Percentiles rank a stretch among this genome's conserved stretches.
These are phyloP conservation scores for Charina bottae DNA, from an alignment of 2,113 vertebrate species.

Conservation along the genomic window DNA sequence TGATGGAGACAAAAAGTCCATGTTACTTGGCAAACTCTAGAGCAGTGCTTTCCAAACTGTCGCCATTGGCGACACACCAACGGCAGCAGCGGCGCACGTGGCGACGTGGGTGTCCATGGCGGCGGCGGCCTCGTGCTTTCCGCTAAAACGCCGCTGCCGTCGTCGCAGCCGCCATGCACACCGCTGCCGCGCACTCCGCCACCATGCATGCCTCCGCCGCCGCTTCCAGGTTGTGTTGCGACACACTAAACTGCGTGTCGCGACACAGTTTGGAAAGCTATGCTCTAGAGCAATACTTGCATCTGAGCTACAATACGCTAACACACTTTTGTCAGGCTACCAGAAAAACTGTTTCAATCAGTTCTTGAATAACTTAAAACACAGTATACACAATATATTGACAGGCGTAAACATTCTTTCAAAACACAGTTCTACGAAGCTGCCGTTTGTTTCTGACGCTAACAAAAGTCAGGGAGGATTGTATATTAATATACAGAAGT, in stretches of 20 bases:
- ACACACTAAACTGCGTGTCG: too few relatives aligned
- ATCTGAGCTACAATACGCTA: background rate
- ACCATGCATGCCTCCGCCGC: too few relatives aligned
- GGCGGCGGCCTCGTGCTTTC: too few relatives aligned
- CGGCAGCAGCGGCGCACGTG: too few relatives aligned
- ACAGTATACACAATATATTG: background rate
- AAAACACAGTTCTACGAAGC: background rate
- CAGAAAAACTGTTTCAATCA: background rate
- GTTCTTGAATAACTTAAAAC: background rate
- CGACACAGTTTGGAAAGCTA: too few relatives aligned
- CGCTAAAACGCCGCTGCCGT: too few relatives aligned
- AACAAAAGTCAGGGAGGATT: background rate
- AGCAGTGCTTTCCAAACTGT: too few relatives aligned
- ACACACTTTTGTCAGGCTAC: background rate
- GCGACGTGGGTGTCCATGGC: too few relatives aligned
- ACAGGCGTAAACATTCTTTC: background rate
- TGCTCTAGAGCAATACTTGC: background rate
- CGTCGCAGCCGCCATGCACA: too few relatives aligned
- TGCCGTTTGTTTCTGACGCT: background rate
- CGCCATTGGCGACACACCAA: too few relatives aligned
- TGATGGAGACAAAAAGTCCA: constrained; percentile 59
- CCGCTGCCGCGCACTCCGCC: too few relatives aligned
- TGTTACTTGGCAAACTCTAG: background rate
- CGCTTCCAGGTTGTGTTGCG: too few relatives aligned
- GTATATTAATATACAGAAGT: background rate